phyloP scores from a whole-genome alignment of 1,140 invertebrate genomes.

The Tetraneura akinire region DNA sequence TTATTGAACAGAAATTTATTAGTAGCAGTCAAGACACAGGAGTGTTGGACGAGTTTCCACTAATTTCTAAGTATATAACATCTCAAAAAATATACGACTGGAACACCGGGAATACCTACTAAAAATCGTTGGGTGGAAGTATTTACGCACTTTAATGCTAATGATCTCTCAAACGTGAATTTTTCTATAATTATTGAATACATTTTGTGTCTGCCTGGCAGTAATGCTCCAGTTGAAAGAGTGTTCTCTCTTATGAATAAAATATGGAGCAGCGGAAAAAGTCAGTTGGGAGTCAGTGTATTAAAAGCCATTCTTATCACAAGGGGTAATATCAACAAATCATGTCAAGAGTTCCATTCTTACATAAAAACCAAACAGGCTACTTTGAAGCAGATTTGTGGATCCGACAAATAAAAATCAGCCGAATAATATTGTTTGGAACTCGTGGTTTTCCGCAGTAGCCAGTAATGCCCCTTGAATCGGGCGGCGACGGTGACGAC shows the following conservation, averaged over 20 bases:
- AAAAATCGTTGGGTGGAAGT: constrained; percentile 2
- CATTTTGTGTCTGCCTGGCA: constrained; percentile 4
- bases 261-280: background rate
- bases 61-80: no score
- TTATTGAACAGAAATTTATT: no score
- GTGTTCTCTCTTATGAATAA: constrained; percentile 9
- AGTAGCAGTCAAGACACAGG: constrained; percentile 10
- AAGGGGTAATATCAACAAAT: constrained; percentile 2
- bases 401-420: no score
- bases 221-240: constrained; percentile 1
- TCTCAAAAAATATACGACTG: no score
- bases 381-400: no score
- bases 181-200: background rate
- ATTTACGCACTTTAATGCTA: background rate
- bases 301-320: constrained; percentile 5
- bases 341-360: background rate
- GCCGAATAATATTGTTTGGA: no score
- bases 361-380: background rate
- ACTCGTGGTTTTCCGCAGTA: no score
- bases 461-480: no score
- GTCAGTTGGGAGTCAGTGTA: background rate
- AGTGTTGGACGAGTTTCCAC: constrained; percentile 2
- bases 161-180: background rate
- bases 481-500: no score
- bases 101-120: background rate